Conservation (phyloP, 2,113 vertebrate species). For the Rhea americana region DNA sequence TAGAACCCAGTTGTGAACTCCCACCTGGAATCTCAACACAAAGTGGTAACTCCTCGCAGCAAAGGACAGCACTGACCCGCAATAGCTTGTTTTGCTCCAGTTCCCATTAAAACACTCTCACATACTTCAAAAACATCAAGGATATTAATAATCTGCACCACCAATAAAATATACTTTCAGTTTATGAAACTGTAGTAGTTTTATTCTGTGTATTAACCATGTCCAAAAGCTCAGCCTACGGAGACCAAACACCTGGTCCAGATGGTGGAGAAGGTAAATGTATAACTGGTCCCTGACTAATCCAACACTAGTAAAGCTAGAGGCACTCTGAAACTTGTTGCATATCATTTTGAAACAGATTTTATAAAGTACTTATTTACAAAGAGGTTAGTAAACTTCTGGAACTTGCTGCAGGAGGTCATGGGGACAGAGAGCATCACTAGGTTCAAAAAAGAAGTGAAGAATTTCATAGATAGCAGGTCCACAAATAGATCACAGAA, state of each 20-base stretch:
- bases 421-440: neutral
- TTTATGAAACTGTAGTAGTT: neutral
- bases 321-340: neutral
- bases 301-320: neutral
- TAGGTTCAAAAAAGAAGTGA: neutral
- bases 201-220: neutral
- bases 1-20: neutral
- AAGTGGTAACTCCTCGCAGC: conserved; percentile 25
- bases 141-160: conserved; percentile 3
- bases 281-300: neutral
- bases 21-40: neutral
- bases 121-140: neutral
- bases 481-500: neutral
- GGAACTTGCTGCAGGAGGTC: neutral
- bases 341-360: neutral
- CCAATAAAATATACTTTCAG: neutral
- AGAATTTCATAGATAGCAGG: neutral
- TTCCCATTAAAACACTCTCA: neutral
- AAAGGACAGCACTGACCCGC: conserved; percentile 40
- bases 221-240: neutral
- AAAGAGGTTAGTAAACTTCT: neutral
- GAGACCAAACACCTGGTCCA: neutral
- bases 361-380: neutral
- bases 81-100: neutral
- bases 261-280: neutral